Evolutionary conservation across 2,888 invertebrate species (phyloP).

Genomic region (Biston stratarius): DNA sequence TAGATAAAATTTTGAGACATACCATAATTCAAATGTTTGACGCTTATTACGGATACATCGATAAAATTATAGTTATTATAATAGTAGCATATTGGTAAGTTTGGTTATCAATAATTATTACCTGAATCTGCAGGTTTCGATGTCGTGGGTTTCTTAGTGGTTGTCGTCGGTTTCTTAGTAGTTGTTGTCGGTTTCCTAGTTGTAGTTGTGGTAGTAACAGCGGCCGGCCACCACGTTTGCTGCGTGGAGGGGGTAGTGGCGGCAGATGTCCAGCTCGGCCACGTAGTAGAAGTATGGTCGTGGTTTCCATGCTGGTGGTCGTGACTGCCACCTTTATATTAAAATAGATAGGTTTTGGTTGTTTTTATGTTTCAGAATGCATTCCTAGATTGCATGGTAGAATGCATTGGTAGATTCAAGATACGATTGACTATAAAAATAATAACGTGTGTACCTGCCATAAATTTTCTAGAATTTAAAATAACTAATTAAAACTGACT

Average conservation of each 20-base stretch:
- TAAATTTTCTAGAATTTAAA: too few species aligned
- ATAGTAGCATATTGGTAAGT: background rate
- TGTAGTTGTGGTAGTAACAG: slow-evolving; percentile 59
- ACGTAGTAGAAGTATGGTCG: slow-evolving; percentile 72
- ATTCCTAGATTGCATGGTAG: too few species aligned
- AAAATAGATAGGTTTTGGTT: background rate
- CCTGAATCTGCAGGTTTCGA: slow-evolving; percentile 51
- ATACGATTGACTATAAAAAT: too few species aligned
- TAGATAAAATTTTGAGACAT: too few species aligned
- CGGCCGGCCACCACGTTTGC: slow-evolving; percentile 71
- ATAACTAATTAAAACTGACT: too few species aligned
- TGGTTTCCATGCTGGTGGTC: slow-evolving; percentile 63
- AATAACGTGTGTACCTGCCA: too few species aligned
- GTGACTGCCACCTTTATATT: slow-evolving; percentile 13
- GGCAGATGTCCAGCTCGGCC: slow-evolving; percentile 72
- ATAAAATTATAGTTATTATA: background rate
- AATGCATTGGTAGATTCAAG: too few species aligned
- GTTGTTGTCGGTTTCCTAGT: slow-evolving; percentile 47
- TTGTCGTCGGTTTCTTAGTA: slow-evolving; percentile 46
- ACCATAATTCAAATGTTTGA: too few species aligned
- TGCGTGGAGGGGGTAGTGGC: slow-evolving; percentile 65
- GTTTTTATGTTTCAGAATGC: too few species aligned
- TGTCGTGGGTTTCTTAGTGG: slow-evolving; percentile 45
- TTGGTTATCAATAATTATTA: slow-evolving; percentile 47
- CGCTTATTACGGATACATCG: too few species aligned